Percentiles rank a stretch among this genome's conserved stretches.
phyloP scores from a whole-genome alignment of 2,797 vertebrate species.

The Scolopax bukidnonensis region DNA sequence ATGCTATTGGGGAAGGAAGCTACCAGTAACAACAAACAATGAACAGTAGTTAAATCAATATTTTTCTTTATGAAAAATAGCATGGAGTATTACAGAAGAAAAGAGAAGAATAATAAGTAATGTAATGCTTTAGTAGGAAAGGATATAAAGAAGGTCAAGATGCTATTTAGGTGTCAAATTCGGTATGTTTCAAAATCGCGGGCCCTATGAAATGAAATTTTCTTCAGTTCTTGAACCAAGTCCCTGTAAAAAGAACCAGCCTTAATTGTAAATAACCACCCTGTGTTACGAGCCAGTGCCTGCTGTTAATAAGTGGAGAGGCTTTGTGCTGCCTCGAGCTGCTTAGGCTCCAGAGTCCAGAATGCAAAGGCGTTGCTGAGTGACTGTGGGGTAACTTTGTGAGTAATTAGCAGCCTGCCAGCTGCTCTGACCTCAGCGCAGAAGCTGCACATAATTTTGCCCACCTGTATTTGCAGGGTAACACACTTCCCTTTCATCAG shows the following conservation, averaged over 20 bases:
- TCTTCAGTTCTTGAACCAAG: neutral
- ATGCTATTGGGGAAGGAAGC: neutral
- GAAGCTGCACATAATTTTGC: neutral
- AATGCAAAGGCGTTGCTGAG: neutral
- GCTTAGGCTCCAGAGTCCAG: neutral
- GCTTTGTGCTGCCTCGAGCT: neutral
- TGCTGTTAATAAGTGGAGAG: neutral
- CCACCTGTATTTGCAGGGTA: neutral
- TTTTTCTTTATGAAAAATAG: neutral
- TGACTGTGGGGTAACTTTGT: neutral
- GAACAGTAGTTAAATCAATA: neutral
- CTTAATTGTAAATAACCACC: neutral
- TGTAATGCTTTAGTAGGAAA: neutral
- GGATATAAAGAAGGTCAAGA: neutral
- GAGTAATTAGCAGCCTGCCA: neutral
- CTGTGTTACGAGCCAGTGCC: neutral
- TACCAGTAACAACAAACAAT: neutral
- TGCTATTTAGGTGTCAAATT: neutral
- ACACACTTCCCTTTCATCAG: neutral
- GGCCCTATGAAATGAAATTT: neutral
- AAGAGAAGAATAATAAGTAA: neutral
- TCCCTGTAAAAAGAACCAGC: neutral
- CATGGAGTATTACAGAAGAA: neutral
- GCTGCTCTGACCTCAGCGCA: neutral
- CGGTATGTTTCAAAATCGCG: neutral